A percentile compares a stretch with the other conserved stretches of the same genome.
Conservation (phyloP, 2,797 vertebrate genomes). For the Sebastes kiyomatsui region DNA sequence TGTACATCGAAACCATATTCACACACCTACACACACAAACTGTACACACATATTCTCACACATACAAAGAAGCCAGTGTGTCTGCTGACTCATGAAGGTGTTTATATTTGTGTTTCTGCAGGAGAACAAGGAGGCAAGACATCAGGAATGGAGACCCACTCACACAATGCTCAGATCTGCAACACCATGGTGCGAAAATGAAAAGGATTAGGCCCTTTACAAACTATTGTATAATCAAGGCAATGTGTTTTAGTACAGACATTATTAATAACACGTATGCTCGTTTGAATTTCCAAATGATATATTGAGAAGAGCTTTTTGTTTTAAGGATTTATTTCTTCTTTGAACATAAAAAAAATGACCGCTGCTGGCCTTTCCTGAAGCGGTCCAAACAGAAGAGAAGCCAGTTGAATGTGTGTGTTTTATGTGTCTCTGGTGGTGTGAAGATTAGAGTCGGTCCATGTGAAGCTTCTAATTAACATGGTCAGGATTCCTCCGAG, state of each 20-base stretch:
- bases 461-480: slow-evolving; percentile 70
- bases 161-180: slow-evolving; percentile 96
- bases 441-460: slow-evolving; percentile 61
- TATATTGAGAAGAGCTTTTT: background rate
- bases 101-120: slow-evolving; percentile 75
- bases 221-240: background rate
- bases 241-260: background rate
- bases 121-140: slow-evolving; percentile 96
- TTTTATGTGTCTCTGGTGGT: slow-evolving; percentile 63
- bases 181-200: slow-evolving; percentile 87
- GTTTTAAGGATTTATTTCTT: slow-evolving; percentile 5
- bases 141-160: slow-evolving; percentile 97
- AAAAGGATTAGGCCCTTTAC: background rate
- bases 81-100: slow-evolving; percentile 45
- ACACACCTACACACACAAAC: slow-evolving; percentile 18
- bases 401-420: slow-evolving; percentile 26
- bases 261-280: background rate
- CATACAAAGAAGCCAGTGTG: background rate
- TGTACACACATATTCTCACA: background rate
- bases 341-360: slow-evolving; percentile 3
- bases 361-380: background rate
- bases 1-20: slow-evolving; percentile 23
- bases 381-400: background rate
- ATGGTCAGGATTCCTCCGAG: slow-evolving; percentile 57
- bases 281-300: background rate